Conservation (phyloP, 2,797 vertebrate genomes). For the Diplodus sargus region DNA sequence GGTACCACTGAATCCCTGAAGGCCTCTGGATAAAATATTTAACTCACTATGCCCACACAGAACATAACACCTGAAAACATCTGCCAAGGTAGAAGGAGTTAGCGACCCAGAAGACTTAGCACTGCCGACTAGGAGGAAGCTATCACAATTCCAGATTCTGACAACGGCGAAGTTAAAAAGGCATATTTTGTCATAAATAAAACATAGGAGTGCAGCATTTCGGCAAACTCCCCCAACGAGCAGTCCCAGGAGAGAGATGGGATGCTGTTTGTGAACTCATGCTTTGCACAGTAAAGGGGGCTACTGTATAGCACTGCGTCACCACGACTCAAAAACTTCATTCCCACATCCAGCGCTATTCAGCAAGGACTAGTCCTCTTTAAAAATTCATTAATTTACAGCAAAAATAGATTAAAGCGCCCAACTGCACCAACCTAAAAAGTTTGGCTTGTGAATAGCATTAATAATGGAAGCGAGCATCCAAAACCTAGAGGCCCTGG, state of each 20-base stretch:
- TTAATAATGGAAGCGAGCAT: constrained; percentile 83
- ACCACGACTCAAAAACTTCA: constrained; percentile 69
- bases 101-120: constrained; percentile 72
- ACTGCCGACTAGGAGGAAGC: constrained; percentile 66
- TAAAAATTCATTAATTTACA: constrained; percentile 88
- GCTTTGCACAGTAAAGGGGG: constrained; percentile 79
- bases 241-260: constrained; percentile 75
- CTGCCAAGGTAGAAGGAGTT: constrained; percentile 72
- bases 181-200: constrained; percentile 86
- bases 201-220: constrained; percentile 84
- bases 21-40: constrained; percentile 71
- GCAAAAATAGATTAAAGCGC: constrained; percentile 86
- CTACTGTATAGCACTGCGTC: constrained; percentile 71
- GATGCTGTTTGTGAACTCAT: constrained; percentile 82
- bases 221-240: constrained; percentile 77
- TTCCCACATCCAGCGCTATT: constrained; percentile 78
- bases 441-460: constrained; percentile 85
- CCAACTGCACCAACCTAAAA: constrained; percentile 82
- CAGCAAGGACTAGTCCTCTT: constrained; percentile 81
- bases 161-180: constrained; percentile 80
- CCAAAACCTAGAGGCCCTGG: constrained; percentile 76
- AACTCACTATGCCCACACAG: constrained; percentile 74
- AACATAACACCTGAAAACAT: constrained; percentile 79
- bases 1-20: constrained; percentile 62
- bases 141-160: constrained; percentile 76